Evolutionary conservation across 2,113 vertebrate genomes (phyloP).

Genomic region (Myotis yumanensis): DNA sequence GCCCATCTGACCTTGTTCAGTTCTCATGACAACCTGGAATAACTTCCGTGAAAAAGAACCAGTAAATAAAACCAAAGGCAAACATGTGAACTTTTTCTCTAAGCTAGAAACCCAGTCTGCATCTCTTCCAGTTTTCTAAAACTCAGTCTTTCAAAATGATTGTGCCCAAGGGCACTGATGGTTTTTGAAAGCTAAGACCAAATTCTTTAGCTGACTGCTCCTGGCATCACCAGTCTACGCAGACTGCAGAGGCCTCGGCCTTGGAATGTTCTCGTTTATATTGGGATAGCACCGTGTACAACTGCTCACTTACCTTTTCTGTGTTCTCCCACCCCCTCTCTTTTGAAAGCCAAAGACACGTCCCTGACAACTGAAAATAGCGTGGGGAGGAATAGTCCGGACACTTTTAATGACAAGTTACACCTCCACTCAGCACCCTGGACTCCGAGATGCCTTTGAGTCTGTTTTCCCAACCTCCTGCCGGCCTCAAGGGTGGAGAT

Average conservation of each 20-base stretch:
- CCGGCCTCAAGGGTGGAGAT: constrained; percentile 96
- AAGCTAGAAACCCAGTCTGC: neutral
- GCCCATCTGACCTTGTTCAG: neutral
- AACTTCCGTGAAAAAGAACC: constrained; percentile 6
- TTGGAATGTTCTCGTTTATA: neutral
- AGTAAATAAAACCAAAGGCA: constrained; percentile 2
- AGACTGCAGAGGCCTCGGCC: neutral
- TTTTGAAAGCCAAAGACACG: constrained; percentile 94
- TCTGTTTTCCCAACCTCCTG: constrained; percentile 92
- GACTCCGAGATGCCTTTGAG: constrained; percentile 95
- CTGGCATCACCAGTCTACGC: neutral
- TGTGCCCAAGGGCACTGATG: neutral
- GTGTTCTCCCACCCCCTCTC: constrained; percentile 59
- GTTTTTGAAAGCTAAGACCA: neutral
- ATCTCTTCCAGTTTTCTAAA: neutral
- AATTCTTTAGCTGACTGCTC: neutral
- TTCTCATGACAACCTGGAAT: constrained; percentile 13
- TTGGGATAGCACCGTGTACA: neutral
- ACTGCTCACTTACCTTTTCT: constrained; percentile 53
- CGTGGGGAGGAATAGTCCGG: constrained; percentile 86
- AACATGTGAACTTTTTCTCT: neutral
- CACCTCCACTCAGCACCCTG: constrained; percentile 89
- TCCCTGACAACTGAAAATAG: constrained; percentile 91
- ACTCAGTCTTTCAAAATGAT: neutral
- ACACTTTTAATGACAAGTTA: constrained; percentile 86